Evolutionary conservation across 2,888 invertebrate genomes (phyloP), one percentile per base, ranked within the genome.

Genomic region (Temnothorax ravouxi): DNA sequence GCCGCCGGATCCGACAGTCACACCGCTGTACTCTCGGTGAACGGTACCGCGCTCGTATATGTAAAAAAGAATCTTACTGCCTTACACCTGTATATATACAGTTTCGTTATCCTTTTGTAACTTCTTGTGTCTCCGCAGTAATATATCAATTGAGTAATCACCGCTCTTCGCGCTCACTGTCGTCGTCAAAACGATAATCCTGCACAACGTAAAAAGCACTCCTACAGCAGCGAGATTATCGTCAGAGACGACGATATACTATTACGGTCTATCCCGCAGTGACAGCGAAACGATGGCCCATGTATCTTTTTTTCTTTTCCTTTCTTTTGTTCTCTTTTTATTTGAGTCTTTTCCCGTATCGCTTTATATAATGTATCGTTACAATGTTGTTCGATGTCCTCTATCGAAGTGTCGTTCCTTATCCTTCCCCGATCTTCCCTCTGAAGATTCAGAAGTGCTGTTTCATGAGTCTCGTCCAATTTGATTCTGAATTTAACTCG

Each of bases 1-100:
- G 95, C 95, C 91, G 97, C 97, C 85, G 97, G 97, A 93, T 95
- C 95, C 75, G 95, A 96, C 89, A 96, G 96, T 91, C 96, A 96
- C 95, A 96, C 96, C 83, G 96, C 97, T 82, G 94, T 95, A 91
- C 95, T 97, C 90, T 96, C 96, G 94, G 96, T 97, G 93, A 96
- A 97, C 94, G 97, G 97, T 97, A 97, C 90, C 87, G 87, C 88
- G 69, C 84, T 88, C 84, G 79, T 82, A 80, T 84, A 89, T 79
- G 56, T 77, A 81, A 77, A 80, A 74, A 74, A 38, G 21, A 76
- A 77, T 66, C 67, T 44, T 50, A 81, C 38, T 59, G 81, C 81
- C 61, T 75, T 81, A 82, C 54, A 54, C 54, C 41, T 80, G 56
- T 85, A 47, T 47, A 67, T 47, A 76, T 56, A 79, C 72, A 72